Evolutionary conservation across 2,797 vertebrate genomes (phyloP), one percentile per base, ranked within the genome.

Genomic region (Oreochromis mossambicus): DNA sequence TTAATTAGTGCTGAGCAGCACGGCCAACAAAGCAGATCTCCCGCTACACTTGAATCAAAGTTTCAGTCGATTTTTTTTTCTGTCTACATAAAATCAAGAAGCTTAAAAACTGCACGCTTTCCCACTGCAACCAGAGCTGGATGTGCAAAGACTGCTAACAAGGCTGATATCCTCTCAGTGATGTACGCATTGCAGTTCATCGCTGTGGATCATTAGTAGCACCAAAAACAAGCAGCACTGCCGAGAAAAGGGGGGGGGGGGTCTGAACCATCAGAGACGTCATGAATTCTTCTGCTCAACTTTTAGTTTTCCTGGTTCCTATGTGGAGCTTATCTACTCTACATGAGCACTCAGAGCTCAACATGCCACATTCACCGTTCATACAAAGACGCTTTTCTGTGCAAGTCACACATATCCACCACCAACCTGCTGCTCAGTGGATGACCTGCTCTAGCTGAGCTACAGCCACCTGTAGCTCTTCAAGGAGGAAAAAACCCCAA

Each of bases 401-500:
- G 29, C 15, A 15, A 61, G 29, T 34, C 15, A 61, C 29, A 6
- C 56, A 7, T 0, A 19, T 61, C 32, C 6, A 36, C 29, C 46
- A 48, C 46, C 46, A 2, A 61, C 56, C 56, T 36, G 17, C 56
- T 61, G 56, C 21, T 54, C 4, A 43, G 12, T 43, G 21, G 21
- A 54, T 13, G 52, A 54, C 2, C 21, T 54, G 11, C 32, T 61
- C 56, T 12, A 7, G 29, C 9, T 61, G 17, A 61, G 2, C 32
- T 61, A 34, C 56, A n/a, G 56, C 56, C 56, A n/a, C 56, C 32
- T 61, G 56, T 61, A 61, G 56, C 32, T 61, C 29, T 61, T 34
- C 8, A 34, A 7, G 56, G 56, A 61, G 32, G 56, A 34, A 61
- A 61, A 61, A 0, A 0, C 1, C 0, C 56, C 29, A 61, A 61